These are phyloP conservation scores for Carcina quercana DNA, from an alignment of 2,888 invertebrate species.

Conservation along the genomic window DNA sequence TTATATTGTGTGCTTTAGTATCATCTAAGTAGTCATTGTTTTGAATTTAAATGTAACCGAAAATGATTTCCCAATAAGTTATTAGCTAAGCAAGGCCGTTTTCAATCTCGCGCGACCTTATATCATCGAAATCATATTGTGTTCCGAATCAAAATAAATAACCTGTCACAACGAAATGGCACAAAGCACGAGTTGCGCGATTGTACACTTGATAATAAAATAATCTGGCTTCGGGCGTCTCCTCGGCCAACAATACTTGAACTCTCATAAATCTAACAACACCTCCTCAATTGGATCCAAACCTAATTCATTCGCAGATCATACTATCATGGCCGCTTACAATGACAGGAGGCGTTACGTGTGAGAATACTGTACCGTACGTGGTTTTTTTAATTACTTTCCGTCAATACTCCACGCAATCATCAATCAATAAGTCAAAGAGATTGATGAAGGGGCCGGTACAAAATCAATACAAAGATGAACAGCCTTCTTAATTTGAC, in stretches of 20 bases:
- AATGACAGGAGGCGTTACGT: slow-evolving; percentile 24
- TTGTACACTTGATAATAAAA: slow-evolving; percentile 50
- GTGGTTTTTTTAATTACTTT: slow-evolving; percentile 63
- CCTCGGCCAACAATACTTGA: slow-evolving; percentile 5
- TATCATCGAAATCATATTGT: slow-evolving; percentile 22
- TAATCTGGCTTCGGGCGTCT: slow-evolving; percentile 37
- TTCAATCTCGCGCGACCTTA: slow-evolving; percentile 23
- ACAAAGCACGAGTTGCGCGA: slow-evolving; percentile 31
- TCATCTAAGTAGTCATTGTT: too few relatives aligned
- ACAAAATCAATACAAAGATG: slow-evolving; percentile 63
- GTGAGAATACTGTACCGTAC: slow-evolving; percentile 36
- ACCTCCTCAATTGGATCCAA: too few relatives aligned
- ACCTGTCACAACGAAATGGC: slow-evolving; percentile 46
- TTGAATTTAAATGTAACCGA: neutral
- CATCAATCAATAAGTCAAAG: slow-evolving; percentile 67
- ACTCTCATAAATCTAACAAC: slow-evolving; percentile 10
- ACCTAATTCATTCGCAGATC: slow-evolving; percentile 21
- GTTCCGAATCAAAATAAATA: slow-evolving; percentile 50
- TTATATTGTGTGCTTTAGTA: too few relatives aligned
- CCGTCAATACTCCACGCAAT: slow-evolving; percentile 50
- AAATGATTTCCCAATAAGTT: slow-evolving; percentile 10
- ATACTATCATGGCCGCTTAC: slow-evolving; percentile 22
- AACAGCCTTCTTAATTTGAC: slow-evolving; percentile 67
- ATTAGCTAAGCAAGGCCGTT: slow-evolving; percentile 16
- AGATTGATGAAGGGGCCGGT: slow-evolving; percentile 60